A percentile compares a stretch with the other conserved stretches of the same genome.
These are phyloP conservation scores for Tragelaphus strepsiceros DNA, from an alignment of 2,113 vertebrate species.

Conservation along the genomic window DNA sequence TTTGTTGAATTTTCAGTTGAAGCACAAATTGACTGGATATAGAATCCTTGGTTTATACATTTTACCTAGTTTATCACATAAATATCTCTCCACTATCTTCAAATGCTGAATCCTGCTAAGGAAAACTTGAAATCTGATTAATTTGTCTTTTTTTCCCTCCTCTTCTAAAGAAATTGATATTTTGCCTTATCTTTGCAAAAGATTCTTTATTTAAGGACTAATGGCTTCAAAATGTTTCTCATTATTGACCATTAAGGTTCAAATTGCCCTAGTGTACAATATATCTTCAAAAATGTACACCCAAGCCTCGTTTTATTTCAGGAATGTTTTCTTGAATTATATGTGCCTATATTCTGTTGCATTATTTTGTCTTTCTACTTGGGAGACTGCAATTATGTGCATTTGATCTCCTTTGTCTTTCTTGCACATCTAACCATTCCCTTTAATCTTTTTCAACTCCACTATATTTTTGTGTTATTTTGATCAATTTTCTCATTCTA, in stretches of 20 bases:
- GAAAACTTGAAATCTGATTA: neutral
- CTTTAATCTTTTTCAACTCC: neutral
- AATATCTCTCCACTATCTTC: neutral
- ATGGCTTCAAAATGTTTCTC: neutral
- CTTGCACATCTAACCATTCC: neutral
- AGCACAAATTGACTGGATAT: neutral
- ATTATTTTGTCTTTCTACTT: conserved; percentile 53
- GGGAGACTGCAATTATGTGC: conserved; percentile 12
- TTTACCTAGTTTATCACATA: neutral
- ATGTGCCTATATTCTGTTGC: conserved; percentile 44
- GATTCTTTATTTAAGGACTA: neutral
- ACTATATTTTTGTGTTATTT: conserved; percentile 18
- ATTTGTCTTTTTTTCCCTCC: neutral
- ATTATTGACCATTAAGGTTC: neutral
- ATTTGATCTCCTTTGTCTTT: conserved; percentile 15
- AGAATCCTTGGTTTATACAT: neutral
- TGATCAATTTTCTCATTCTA: neutral
- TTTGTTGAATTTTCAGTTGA: neutral
- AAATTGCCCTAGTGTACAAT: neutral
- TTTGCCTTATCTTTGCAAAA: neutral
- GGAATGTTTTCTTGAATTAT: conserved; percentile 33
- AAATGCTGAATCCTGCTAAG: neutral
- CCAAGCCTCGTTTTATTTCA: neutral
- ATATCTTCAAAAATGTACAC: neutral
- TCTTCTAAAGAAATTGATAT: neutral